Conservation (phyloP, 2,888 invertebrate genomes). For the Stenichneumon culpator region DNA sequence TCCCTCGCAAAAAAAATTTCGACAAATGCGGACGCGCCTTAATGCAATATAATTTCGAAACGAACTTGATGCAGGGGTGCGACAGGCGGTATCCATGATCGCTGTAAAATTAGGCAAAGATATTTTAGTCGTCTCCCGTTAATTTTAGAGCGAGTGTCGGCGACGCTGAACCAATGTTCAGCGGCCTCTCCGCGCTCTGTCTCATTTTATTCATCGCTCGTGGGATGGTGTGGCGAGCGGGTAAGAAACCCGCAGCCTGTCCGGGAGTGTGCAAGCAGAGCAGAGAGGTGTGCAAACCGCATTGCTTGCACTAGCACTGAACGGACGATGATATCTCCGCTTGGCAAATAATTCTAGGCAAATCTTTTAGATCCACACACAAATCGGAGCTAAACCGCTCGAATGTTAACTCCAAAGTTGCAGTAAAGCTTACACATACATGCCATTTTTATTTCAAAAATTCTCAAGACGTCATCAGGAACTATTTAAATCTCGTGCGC, state of each 20-base stretch:
- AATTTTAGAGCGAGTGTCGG: constrained; percentile 65
- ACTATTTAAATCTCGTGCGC: too few relatives aligned
- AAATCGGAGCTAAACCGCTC: not conserved
- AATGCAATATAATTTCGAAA: too few relatives aligned
- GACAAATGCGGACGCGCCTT: too few relatives aligned
- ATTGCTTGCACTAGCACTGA: constrained; percentile 1
- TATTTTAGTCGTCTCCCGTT: constrained; percentile 63
- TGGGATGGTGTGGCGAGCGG: constrained; percentile 6
- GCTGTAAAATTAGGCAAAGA: constrained; percentile 56
- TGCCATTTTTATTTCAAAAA: not conserved
- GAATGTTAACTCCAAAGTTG: not conserved
- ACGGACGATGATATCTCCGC: constrained; percentile 9
- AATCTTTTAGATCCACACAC: constrained; percentile 3
- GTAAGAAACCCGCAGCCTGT: not conserved
- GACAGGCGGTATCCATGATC: constrained; percentile 20
- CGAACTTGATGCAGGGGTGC: too few relatives aligned
- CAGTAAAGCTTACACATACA: not conserved
- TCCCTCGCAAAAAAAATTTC: too few relatives aligned
- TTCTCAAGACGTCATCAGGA: too few relatives aligned
- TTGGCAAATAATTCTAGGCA: constrained; percentile 8
- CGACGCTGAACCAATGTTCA: constrained; percentile 50
- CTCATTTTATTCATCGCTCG: constrained; percentile 54
- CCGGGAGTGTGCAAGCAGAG: constrained; percentile 3
- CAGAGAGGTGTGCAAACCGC: constrained; percentile 4
- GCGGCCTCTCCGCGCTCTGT: constrained; percentile 38